Evolutionary conservation across 2,888 invertebrate species (phyloP), one percentile per base, ranked within the genome.

Genomic region (Drosophila robusta): DNA sequence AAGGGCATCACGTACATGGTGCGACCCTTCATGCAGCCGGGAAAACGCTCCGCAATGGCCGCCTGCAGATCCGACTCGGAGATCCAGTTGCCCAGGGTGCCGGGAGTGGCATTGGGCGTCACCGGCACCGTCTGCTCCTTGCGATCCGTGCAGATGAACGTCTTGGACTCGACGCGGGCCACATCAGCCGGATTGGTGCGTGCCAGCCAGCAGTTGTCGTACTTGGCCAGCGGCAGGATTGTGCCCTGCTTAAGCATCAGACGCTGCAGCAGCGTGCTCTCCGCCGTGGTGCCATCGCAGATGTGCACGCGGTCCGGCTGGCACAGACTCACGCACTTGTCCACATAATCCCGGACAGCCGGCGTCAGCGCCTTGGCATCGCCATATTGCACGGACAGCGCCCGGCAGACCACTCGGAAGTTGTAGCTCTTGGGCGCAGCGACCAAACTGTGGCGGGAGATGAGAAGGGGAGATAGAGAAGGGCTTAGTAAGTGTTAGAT

Each of bases 1-100:
- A 98, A 99, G 9, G 99, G 99, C 68, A 99, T 96, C 65, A 99
- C 97, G 92, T 98, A 99, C 99, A 99, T 99, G 0, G 98, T 99
- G 62, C 99, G 96, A 52, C 97, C 96, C 93, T 94, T 94, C 97
- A 97, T 97, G 90, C 96, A 95, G 14, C 97, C 97, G 0, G 97
- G 97, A 92, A 99, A 98, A 46, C 99, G 94, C 29, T 97, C 95
- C 9, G 94, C 92, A 2, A 98, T 94, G 0, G 97, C 97, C 56
- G 93, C 93, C 69, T 97, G 95, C 93, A 98, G 95, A 70, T 97
- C 96, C 12, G 93, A 92, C 0, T 97, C 96, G 0, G 97, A 94
- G 89, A 99, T 97, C 96, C 98, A 99, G 92, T 98, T 98, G 9
- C 99, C 99, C 56, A 99, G 93, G 0, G 95, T 95, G 0, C 98